Evolutionary conservation across 2,113 vertebrate genomes (phyloP), one percentile per base, ranked within the genome.

Genomic region (Verasper variegatus): DNA sequence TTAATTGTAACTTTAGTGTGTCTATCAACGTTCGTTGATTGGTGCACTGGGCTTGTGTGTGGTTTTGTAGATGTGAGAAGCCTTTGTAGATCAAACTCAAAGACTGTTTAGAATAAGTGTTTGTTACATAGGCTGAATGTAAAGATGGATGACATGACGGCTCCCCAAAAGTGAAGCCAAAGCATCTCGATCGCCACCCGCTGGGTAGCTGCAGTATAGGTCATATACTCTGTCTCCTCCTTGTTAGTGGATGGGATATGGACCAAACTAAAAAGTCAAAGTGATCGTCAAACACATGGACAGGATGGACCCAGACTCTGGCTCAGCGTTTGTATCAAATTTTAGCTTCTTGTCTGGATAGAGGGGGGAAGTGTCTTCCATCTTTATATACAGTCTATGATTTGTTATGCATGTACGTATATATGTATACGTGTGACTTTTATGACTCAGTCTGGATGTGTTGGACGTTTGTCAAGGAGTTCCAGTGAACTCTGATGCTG

Each of bases 81-180:
- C 85, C 74, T 88, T 91, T 85, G 82, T 69, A 61, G 90, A 91
- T 87, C 88, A 91, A 89, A 84, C 83, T 86, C 68, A 1, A 88
- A 87, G 86, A 86, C 81, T 60, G 74, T 76, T 89, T 78, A 82
- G 78, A 86, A 74, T 81, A 79, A 55, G 69, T 84, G 55, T 56
- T 57, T 84, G 47, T 51, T 51, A 51, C 4, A 18, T 51, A 51
- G 47, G 7, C 47, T 51, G 7, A 17, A 51, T 51, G 47, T 51
- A 51, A 51, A 51, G 47, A 51, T 51, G 14, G 47, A 18, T 5
- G 18, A 51, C 18, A 18, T 51, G 15, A 15, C 17, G 17, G 18
- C 47, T 18, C 47, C 47, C 14, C 47, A 51, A 51, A 17, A 51
- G 11, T 12, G 11, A 42, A 40, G 37, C 37, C 47, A 49, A 18